phyloP scores from a whole-genome alignment of 2,888 invertebrate species.

The Lysandra coridon region DNA sequence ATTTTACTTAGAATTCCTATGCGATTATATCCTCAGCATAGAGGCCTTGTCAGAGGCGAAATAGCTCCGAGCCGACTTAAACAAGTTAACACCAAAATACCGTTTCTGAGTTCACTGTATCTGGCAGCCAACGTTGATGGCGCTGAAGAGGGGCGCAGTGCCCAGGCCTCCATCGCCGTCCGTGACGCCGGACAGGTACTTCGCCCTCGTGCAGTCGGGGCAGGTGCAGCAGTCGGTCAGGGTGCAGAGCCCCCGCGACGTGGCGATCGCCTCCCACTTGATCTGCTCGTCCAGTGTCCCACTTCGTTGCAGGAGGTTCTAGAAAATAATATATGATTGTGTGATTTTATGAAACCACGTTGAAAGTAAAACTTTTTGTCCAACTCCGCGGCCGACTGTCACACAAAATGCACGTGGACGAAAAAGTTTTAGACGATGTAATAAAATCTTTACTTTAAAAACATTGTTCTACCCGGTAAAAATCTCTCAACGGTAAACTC shows the following conservation, averaged over 20 bases:
- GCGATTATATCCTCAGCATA: neutral
- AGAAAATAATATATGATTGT: conserved; percentile 32
- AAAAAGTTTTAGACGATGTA: too few relatives aligned
- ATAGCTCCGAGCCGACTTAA: neutral
- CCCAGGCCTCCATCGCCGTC: conserved; percentile 70
- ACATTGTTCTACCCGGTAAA: too few relatives aligned
- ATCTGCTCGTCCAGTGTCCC: conserved; percentile 67
- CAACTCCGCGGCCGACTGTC: too few relatives aligned
- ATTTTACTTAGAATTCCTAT: neutral
- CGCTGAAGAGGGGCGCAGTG: conserved; percentile 61
- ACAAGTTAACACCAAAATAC: neutral
- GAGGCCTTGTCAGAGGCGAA: neutral
- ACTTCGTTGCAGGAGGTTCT: conserved; percentile 64
- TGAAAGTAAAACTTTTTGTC: too few relatives aligned
- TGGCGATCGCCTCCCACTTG: conserved; percentile 75
- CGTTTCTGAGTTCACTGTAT: conserved; percentile 50
- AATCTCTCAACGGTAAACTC: too few relatives aligned
- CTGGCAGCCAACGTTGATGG: conserved; percentile 63
- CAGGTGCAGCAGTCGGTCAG: conserved; percentile 67
- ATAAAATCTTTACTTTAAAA: too few relatives aligned
- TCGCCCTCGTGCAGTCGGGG: conserved; percentile 57
- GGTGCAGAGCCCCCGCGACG: conserved; percentile 67
- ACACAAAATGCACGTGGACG: too few relatives aligned
- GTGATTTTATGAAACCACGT: too few relatives aligned
- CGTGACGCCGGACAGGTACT: conserved; percentile 56